Base-by-base conservation (phyloP, 2,888 invertebrate species). In the Tuberolachnus salignus region DNA sequence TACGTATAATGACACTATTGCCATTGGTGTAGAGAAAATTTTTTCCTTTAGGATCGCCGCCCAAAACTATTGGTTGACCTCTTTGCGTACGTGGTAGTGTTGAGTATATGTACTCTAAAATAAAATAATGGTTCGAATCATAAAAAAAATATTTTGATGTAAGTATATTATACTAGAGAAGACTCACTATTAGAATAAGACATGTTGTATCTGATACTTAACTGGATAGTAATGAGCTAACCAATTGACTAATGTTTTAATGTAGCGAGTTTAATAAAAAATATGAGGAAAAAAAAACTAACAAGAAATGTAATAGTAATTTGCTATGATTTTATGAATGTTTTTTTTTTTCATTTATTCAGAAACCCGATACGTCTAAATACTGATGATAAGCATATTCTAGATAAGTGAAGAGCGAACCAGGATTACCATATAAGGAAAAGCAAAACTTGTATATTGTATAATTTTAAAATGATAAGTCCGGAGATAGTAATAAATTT, bases 21-120 rank as follows among this genome's bases (percentile, higher is more conserved):
- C 98, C 97, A 88, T 98, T 97, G 82, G 96, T 93, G 86, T 99
- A 99, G 72, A 99, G 89, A 87, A 99, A 95, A 85, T 94, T 97
- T 84, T 94, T 94, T 71, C 98, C 98, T 87, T 98, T 97, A 3
- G 98, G 98, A 87, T 98, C 98, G 57, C 93, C 92, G 80, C 97
- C 96, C 84, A 99, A 87, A 75, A 98, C 97, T 83, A 98, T 90
- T 55, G 98, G 96, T 83, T 94, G 92, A 46, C 98, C 99, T 83
- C 99, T 90, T 85, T 93, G 92, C 74, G 99, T 99, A 84, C 94
- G 91, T 81, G 99, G 99, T 85, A 99, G 87, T 2, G 97, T 92
- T 82, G 98, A 94, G 88, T 94, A 97, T 86, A 93, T 92, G 86
- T 91, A 93, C 86, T 94, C 94, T 94, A 88, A 80, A 88, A 87